These are phyloP conservation scores for Actinopyga echinites DNA, from an alignment of 53 echinoderm and acorn worm genomes.

Conservation along the genomic window DNA sequence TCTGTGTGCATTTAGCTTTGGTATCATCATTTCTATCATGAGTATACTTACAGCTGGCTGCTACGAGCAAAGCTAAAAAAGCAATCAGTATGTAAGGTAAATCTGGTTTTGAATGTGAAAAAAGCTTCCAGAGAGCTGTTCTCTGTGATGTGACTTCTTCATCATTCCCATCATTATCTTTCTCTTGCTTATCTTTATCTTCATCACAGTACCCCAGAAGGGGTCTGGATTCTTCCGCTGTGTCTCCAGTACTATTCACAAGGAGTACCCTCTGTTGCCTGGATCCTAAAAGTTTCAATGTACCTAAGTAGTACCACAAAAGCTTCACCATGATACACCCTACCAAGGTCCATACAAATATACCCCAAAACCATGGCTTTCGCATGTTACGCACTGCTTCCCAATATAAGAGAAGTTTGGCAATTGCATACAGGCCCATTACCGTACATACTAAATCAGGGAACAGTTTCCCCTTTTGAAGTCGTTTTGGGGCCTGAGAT, in stretches of 20 bases:
- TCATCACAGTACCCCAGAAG: slow-evolving; percentile 4
- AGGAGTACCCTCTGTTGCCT: background rate
- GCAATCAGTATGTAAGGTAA: slow-evolving; percentile 56
- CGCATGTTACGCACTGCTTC: slow-evolving; percentile 45
- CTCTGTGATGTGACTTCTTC: background rate
- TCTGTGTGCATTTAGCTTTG: no score
- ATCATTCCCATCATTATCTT: slow-evolving; percentile 33
- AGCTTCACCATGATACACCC: slow-evolving; percentile 35
- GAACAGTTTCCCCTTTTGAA: slow-evolving; percentile 1
- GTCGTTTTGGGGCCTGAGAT: slow-evolving; percentile 39
- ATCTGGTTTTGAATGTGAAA: slow-evolving; percentile 65
- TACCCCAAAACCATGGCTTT: slow-evolving; percentile 67
- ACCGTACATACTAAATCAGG: background rate
- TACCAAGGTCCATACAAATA: slow-evolving; percentile 56
- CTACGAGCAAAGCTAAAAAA: slow-evolving; percentile 59
- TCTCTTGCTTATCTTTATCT: background rate
- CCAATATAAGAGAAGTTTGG: slow-evolving; percentile 66
- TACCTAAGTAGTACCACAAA: slow-evolving; percentile 47
- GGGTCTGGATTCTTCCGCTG: background rate
- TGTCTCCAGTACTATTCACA: background rate
- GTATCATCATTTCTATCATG: no score
- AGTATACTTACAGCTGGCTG: slow-evolving; percentile 55
- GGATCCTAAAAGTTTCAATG: background rate
- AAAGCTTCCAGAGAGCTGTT: slow-evolving; percentile 40
- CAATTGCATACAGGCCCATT: slow-evolving; percentile 37